Evolutionary conservation across 2,888 invertebrate genomes (phyloP).

Genomic region (Mythimna impura): DNA sequence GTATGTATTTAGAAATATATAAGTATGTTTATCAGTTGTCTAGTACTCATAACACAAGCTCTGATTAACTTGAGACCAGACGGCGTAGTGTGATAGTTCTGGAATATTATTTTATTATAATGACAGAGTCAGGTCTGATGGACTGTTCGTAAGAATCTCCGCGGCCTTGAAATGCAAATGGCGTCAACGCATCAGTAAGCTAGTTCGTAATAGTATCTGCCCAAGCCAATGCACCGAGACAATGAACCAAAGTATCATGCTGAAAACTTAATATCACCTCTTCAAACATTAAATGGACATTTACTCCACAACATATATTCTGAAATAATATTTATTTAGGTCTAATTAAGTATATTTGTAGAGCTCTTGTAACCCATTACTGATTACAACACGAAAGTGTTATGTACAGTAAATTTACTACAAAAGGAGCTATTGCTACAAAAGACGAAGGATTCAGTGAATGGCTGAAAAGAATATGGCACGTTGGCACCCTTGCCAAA

Average conservation of each 20-base stretch:
- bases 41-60: no score
- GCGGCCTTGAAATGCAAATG: no score
- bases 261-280: neutral
- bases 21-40: no score
- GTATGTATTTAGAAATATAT: no score
- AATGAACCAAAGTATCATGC: neutral
- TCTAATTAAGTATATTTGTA: conserved; percentile 42
- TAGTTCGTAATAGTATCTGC: neutral
- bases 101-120: no score
- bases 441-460: neutral
- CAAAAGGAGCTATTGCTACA: conserved; percentile 15
- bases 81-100: no score
- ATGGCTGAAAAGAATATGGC: neutral
- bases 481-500: no score
- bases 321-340: conserved; percentile 26
- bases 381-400: conserved; percentile 12
- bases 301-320: neutral
- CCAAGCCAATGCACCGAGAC: neutral
- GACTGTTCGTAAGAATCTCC: no score
- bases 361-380: conserved; percentile 48
- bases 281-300: neutral
- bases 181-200: no score
- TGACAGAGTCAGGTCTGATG: no score
- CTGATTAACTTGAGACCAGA: no score
- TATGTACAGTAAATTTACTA: conserved; percentile 1